Percentiles rank a stretch among this genome's conserved stretches.
Conservation (phyloP, 2,888 invertebrate genomes). For the Aromia moschata region DNA sequence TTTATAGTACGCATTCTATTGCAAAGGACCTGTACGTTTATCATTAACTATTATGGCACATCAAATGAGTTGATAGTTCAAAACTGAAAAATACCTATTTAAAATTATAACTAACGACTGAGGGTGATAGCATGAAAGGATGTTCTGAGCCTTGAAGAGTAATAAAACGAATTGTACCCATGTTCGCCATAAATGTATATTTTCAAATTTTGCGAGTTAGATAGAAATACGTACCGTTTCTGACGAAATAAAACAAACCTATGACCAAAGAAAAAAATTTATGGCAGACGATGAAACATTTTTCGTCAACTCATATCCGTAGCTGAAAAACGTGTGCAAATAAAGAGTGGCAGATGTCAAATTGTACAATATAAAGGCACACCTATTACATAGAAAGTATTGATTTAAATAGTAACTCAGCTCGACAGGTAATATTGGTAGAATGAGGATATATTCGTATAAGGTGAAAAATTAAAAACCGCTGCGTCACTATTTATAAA, state of each 20-base stretch:
- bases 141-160: no score
- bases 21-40: no score
- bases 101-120: conserved; percentile 13
- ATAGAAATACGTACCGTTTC: no score
- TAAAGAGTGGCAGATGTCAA: conserved; percentile 44
- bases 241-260: no score
- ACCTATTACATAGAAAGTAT: conserved; percentile 57
- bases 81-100: conserved; percentile 11
- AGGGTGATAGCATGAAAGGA: conserved; percentile 19
- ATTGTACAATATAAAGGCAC: conserved; percentile 62
- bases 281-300: no score
- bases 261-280: no score
- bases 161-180: no score
- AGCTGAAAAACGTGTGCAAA: conserved; percentile 22
- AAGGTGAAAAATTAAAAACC: neutral
- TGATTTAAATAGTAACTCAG: conserved; percentile 9
- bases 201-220: no score
- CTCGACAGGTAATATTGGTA: neutral
- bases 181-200: conserved; percentile 17
- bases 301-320: conserved; percentile 14
- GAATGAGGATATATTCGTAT: no score
- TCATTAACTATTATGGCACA: conserved; percentile 14
- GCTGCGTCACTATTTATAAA: neutral
- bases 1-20: no score
- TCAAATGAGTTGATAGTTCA: neutral